Conservation (phyloP, 2,113 vertebrate genomes). For the Pavo muticus region DNA sequence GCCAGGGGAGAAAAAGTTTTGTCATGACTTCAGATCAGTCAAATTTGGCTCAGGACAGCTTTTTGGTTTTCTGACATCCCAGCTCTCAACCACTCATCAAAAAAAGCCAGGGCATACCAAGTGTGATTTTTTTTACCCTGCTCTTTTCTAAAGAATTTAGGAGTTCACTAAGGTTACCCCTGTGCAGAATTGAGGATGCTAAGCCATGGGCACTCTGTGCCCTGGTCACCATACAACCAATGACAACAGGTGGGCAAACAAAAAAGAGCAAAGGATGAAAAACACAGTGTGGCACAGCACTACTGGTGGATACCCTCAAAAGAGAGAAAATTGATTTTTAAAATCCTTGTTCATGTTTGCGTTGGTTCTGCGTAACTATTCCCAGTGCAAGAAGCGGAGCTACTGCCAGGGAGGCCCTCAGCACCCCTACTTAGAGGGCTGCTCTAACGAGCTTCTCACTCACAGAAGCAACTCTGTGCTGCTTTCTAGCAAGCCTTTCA, state of each 20-base stretch:
- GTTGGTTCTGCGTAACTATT: not conserved
- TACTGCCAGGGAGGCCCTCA: not conserved
- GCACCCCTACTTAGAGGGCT: accelerated
- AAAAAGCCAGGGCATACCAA: not conserved
- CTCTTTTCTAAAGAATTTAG: not conserved
- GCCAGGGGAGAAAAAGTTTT: not conserved
- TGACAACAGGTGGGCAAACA: not conserved
- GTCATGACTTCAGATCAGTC: not conserved
- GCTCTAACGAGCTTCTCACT: accelerated
- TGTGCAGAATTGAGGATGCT: not conserved
- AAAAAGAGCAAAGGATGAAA: not conserved
- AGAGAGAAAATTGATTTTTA: not conserved
- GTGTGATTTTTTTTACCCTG: accelerated
- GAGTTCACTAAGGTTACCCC: not conserved
- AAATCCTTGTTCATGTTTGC: not conserved
- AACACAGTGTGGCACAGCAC: not conserved
- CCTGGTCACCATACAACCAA: not conserved
- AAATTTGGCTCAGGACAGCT: not conserved
- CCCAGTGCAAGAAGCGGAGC: not conserved
- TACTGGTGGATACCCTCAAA: not conserved
- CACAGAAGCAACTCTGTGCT: not conserved
- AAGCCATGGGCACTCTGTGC: not conserved
- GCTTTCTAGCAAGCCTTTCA: not conserved
- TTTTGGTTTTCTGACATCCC: not conserved
- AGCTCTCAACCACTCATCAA: not conserved